Conservation (phyloP, 53 echinoderm and acorn worm species). For the Echinometra lucunter region DNA sequence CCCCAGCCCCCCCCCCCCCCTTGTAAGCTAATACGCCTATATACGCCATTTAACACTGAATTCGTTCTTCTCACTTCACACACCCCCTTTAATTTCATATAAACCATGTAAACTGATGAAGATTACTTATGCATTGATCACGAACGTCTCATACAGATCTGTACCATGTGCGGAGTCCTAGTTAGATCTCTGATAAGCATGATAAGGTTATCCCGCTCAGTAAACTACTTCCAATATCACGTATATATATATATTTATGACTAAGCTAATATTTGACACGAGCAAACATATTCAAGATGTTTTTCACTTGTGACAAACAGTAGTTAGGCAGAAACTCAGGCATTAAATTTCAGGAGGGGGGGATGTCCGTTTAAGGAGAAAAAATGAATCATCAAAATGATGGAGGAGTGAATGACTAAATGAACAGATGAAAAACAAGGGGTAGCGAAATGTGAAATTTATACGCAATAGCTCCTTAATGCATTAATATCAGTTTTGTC, state of each 20-base stretch:
- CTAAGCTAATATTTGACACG: not conserved
- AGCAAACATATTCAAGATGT: constrained; percentile 29
- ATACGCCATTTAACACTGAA: too few relatives aligned
- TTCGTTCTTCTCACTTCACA: not conserved
- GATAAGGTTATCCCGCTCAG: not conserved
- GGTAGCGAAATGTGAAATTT: too few relatives aligned
- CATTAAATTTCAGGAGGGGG: not conserved
- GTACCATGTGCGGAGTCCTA: not conserved
- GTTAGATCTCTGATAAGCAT: not conserved
- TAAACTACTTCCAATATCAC: constrained; percentile 2
- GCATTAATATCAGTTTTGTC: too few relatives aligned
- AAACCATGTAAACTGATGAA: too few relatives aligned
- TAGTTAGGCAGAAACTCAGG: not conserved
- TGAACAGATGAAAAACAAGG: too few relatives aligned
- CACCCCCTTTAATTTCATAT: not conserved
- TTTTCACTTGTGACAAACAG: not conserved
- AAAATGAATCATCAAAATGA: too few relatives aligned
- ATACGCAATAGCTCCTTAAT: too few relatives aligned
- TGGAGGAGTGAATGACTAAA: too few relatives aligned
- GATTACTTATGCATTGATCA: not conserved
- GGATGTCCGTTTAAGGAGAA: not conserved
- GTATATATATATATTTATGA: constrained; percentile 42
- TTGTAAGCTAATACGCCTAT: too few relatives aligned
- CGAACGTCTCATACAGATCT: not conserved
- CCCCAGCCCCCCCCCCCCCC: too few relatives aligned